A percentile compares a stretch with the other conserved stretches of the same genome.
These are phyloP conservation scores for Chloebia gouldiae DNA, from an alignment of 2,113 vertebrate genomes.

Conservation along the genomic window DNA sequence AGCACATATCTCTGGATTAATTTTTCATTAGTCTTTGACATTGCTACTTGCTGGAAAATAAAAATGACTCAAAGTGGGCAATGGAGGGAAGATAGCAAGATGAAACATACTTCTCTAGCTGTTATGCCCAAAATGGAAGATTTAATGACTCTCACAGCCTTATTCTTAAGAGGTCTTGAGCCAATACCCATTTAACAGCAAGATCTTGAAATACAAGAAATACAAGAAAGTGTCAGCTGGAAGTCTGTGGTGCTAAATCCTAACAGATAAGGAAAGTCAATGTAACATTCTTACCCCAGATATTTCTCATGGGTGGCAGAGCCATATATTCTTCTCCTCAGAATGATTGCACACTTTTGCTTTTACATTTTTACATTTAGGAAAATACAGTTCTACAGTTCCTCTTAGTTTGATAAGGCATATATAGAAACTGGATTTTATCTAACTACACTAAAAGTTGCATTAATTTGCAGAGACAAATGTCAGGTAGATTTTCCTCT, in stretches of 20 bases:
- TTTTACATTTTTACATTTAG: neutral
- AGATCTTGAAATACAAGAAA: neutral
- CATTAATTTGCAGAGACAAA: slow-evolving; percentile 26
- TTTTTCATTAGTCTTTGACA: neutral
- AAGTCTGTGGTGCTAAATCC: neutral
- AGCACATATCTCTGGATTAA: neutral
- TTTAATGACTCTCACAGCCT: neutral
- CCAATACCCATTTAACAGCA: neutral
- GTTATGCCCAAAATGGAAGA: neutral
- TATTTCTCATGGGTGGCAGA: neutral
- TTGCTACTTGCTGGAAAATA: neutral
- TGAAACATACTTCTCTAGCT: neutral
- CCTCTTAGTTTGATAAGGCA: neutral
- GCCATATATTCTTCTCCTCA: neutral
- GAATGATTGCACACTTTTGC: neutral
- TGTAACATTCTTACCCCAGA: neutral
- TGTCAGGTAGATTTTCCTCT: neutral
- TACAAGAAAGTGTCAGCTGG: neutral
- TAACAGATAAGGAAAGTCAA: neutral
- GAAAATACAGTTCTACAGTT: neutral
- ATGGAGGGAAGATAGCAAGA: neutral
- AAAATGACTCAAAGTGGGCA: neutral
- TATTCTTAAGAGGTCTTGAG: neutral
- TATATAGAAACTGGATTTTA: neutral
- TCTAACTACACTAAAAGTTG: neutral